Evolutionary conservation across 2,888 invertebrate genomes (phyloP), one percentile per base, ranked within the genome.

Genomic region (Campaea margaritaria): DNA sequence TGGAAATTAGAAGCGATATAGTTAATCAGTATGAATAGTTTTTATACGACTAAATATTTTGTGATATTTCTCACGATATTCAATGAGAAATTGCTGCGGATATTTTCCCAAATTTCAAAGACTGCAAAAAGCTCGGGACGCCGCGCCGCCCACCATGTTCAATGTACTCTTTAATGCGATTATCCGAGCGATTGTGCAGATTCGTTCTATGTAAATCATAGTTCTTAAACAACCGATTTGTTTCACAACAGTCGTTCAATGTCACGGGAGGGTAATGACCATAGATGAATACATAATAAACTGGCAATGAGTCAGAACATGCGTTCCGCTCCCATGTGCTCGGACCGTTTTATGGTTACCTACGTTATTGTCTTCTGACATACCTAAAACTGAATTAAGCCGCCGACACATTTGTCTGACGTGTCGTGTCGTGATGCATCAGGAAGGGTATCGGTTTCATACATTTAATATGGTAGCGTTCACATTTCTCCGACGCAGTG

Each of bases 271-370:
- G 60, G 66, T 68, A 68, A 68, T 64, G 68, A 68, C 66, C 64
- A 68, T 68, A 59, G 65, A 64, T 64, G 62, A 61, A 61, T 61
- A 62, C 44, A 54, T 61, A 49, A 50, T 53, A 57, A 57, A 49
- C 53, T 54, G 45, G 44, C 59, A 50, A 51, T 61, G 60, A 61
- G 55, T 61, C 60, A 56, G 55, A 59, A 42, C 76, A 72, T 80
- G 73, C 65, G 74, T 75, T 72, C 73, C 71, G 63, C 73, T 73
- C 67, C 68, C 73, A 73, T 73, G 71, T 73, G 70, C 56, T 66
- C 44, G 36, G 45, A 56, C 43, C 62, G 68, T 65, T 67, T 66
- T 67, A 53, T 62, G 61, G 34, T 45, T 59, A 16, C 34, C 47
- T 59, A 59, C 27, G 27, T 73, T 75, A 73, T 74, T 67, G 64